Evolutionary conservation across 2,797 vertebrate species (phyloP).

Genomic region (Schizopygopsis pylzovi): DNA sequence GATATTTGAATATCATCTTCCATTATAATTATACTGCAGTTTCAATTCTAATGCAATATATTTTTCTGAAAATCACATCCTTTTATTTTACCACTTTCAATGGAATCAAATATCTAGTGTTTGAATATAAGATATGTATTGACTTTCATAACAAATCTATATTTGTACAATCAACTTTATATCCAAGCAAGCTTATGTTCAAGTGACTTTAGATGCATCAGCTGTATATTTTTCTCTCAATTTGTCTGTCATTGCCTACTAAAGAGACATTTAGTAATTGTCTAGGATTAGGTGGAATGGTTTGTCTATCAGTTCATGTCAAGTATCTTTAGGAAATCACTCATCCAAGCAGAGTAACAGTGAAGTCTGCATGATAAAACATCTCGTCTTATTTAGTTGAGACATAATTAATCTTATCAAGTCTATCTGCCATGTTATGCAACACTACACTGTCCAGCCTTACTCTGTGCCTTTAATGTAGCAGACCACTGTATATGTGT

Average conservation of each 20-base stretch:
- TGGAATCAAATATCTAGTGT: no score
- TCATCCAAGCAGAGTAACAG: constrained; percentile 19
- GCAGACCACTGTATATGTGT: neutral
- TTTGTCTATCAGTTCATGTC: neutral
- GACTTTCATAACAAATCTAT: no score
- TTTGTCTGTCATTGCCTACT: constrained; percentile 54
- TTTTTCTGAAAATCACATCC: no score
- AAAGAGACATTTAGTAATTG: constrained; percentile 44
- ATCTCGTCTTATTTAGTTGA: neutral
- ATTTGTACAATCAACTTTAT: no score
- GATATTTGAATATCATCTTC: no score
- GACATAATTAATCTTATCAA: neutral
- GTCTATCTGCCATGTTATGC: neutral
- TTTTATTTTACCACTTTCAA: no score
- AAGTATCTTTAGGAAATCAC: constrained; percentile 13
- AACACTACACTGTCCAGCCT: neutral
- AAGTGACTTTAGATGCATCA: no score
- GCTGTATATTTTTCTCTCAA: constrained; percentile 34
- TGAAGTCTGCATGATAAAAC: constrained; percentile 3
- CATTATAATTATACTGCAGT: no score
- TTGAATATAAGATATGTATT: no score
- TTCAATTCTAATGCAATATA: no score
- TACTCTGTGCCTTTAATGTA: neutral
- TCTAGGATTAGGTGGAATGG: neutral
- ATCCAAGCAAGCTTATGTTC: no score